phyloP scores from a whole-genome alignment of 2,888 invertebrate genomes.

The Tipula vernalis region DNA sequence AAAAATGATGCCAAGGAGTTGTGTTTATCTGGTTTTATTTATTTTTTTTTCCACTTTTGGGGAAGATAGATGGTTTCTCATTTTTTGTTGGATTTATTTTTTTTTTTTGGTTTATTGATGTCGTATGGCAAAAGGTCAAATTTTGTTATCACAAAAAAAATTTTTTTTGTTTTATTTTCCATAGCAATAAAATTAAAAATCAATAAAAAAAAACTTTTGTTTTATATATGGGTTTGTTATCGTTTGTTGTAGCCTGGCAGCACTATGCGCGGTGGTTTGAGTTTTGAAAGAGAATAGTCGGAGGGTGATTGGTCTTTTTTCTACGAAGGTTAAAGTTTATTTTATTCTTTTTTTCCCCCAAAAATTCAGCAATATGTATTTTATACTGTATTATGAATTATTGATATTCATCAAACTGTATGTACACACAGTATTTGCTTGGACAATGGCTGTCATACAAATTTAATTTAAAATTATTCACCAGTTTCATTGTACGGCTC shows the following conservation, averaged over 20 bases:
- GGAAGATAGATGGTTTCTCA: not conserved
- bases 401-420: not conserved
- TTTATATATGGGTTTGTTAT: not conserved
- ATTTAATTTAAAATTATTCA: too few species aligned
- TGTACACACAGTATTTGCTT: not conserved
- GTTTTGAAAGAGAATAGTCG: not conserved
- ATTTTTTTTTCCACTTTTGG: not conserved
- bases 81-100: not conserved
- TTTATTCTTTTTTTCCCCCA: not conserved
- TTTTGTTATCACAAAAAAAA: not conserved
- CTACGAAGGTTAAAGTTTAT: not conserved
- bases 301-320: not conserved
- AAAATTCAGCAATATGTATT: not conserved
- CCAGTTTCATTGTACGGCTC: too few species aligned
- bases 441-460: not conserved
- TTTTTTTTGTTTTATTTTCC: not conserved
- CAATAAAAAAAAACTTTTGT: not conserved
- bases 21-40: not conserved
- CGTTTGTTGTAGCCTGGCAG: not conserved
- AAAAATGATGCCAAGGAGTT: not conserved
- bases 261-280: not conserved
- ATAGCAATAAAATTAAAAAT: not conserved
- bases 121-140: not conserved
- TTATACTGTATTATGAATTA: not conserved
- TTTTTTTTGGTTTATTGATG: not conserved